phyloP scores from a whole-genome alignment of 2,888 invertebrate species.

The Sycophila texana region DNA sequence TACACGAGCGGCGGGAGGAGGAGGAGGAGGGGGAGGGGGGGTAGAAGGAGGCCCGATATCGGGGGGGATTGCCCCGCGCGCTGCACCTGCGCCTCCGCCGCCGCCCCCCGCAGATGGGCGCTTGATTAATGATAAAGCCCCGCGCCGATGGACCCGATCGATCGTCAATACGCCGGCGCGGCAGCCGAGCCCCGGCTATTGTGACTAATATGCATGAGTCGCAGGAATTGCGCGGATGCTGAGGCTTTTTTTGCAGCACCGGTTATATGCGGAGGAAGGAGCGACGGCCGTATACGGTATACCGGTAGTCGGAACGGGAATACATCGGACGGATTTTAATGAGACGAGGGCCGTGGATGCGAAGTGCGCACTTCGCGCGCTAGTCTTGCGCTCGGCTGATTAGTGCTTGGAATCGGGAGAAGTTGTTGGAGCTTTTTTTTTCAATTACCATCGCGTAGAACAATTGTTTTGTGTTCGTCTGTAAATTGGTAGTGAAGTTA shows the following conservation, averaged over 20 bases:
- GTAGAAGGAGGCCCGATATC: slow-evolving; percentile 33
- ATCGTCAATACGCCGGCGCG: slow-evolving; percentile 60
- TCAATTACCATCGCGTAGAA: too few relatives aligned
- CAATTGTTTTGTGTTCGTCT: too few relatives aligned
- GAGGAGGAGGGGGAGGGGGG: too few relatives aligned
- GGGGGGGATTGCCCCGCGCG: slow-evolving; percentile 26
- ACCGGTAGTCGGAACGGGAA: too few relatives aligned
- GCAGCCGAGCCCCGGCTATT: not conserved
- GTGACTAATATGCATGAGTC: slow-evolving; percentile 28
- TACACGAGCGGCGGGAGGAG: slow-evolving; percentile 1
- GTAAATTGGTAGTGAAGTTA: too few relatives aligned
- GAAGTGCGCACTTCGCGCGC: too few relatives aligned
- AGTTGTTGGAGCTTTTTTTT: too few relatives aligned
- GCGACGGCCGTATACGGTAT: not conserved
- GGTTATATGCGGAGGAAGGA: not conserved
- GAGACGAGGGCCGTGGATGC: too few relatives aligned
- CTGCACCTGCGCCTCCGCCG: slow-evolving; percentile 56
- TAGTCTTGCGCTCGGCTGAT: too few relatives aligned
- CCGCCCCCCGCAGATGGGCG: slow-evolving; percentile 63
- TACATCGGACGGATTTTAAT: too few relatives aligned
- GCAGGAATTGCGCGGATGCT: not conserved
- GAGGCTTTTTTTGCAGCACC: not conserved
- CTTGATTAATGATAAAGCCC: slow-evolving; percentile 70
- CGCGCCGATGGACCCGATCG: slow-evolving; percentile 64
- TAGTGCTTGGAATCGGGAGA: too few relatives aligned